These are phyloP conservation scores for Eupithecia centaureata DNA, from an alignment of 2,888 invertebrate genomes.

Conservation along the genomic window DNA sequence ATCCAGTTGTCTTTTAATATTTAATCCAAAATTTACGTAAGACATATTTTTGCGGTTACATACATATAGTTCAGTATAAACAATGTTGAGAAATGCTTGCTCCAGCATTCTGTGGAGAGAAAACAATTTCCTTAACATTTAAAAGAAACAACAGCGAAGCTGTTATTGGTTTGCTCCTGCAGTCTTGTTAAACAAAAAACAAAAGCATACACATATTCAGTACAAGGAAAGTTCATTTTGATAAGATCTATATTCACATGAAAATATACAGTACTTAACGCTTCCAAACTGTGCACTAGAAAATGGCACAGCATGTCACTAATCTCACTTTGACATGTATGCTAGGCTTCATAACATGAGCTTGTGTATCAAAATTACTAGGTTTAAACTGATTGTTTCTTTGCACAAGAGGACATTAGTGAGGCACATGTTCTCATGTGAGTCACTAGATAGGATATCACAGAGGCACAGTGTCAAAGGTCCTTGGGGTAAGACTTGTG, in stretches of 20 bases:
- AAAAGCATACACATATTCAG: conserved; percentile 64
- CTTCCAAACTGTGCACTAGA: conserved; percentile 18
- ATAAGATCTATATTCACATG: conserved; percentile 65
- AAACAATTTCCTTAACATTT: conserved; percentile 67
- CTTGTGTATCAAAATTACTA: conserved; percentile 24
- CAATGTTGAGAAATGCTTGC: conserved; percentile 75
- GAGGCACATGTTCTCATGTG: conserved; percentile 70
- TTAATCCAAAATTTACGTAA: conserved; percentile 79
- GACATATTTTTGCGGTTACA: conserved; percentile 82
- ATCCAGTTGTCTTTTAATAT: conserved; percentile 64
- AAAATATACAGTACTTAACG: conserved; percentile 58
- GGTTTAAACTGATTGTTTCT: conserved; percentile 30
- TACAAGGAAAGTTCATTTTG: conserved; percentile 66
- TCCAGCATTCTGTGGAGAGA: conserved; percentile 69
- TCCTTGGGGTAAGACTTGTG: conserved; percentile 74
- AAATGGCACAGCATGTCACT: conserved; percentile 24
- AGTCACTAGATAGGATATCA: conserved; percentile 70
- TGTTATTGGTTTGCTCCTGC: conserved; percentile 60
- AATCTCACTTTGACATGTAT: conserved; percentile 22
- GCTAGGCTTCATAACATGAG: conserved; percentile 21
- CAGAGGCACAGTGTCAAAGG: conserved; percentile 77
- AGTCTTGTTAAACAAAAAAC: conserved; percentile 62
- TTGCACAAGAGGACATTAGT: conserved; percentile 23
- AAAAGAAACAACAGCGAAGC: conserved; percentile 58
- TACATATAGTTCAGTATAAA: conserved; percentile 82